These are phyloP conservation scores for Podocnemis expansa DNA, from an alignment of 2,113 vertebrate genomes.

Conservation along the genomic window DNA sequence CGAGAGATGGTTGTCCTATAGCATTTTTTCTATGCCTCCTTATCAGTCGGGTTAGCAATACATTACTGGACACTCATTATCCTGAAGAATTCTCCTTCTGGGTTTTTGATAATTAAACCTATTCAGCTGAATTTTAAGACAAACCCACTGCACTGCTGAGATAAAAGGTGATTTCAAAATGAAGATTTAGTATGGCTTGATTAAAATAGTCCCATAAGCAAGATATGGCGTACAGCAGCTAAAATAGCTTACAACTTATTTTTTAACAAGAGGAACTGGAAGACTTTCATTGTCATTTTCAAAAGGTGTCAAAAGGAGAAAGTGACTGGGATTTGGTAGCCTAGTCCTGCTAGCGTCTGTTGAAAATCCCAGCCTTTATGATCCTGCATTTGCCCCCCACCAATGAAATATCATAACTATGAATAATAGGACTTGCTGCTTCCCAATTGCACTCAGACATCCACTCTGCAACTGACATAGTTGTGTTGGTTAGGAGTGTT, in stretches of 20 bases:
- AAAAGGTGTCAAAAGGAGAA: background rate
- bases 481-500: background rate
- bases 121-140: background rate
- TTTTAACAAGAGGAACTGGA: background rate
- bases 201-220: background rate
- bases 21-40: background rate
- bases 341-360: background rate
- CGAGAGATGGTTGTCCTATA: background rate
- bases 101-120: slow-evolving; percentile 31
- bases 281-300: background rate
- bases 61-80: background rate
- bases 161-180: background rate
- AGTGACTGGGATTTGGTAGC: background rate
- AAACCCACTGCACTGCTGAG: background rate
- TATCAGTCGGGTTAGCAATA: background rate
- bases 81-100: background rate
- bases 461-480: background rate
- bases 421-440: background rate
- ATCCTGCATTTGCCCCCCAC: background rate
- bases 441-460: background rate
- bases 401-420: background rate
- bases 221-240: background rate
- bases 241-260: background rate
- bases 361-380: background rate
- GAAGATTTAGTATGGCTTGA: background rate